Evolutionary conservation across 1,140 invertebrate genomes (phyloP), one percentile per base, ranked within the genome.

Genomic region (Drusus annulatus): DNA sequence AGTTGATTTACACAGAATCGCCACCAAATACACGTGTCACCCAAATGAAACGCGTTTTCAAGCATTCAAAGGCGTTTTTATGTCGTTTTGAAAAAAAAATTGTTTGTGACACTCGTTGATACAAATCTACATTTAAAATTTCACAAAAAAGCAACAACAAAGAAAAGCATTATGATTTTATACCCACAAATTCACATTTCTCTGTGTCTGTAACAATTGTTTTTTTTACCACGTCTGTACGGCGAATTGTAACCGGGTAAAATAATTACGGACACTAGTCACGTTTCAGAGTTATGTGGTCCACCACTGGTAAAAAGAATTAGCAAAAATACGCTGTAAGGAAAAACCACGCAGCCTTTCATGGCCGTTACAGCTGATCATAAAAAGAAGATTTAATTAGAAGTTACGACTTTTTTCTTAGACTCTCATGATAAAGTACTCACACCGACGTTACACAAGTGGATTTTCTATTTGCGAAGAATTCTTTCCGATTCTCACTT

Each of bases 271-370:
- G 3, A 71, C 16, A 21, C 68, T 17, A 45, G 68, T 71, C 68
- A 71, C 68, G 68, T 50, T 2, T 16, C 15, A 17, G 68, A 71
- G 45, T 71, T 71, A 71, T 71, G 68, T 71, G 68, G 68, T 50
- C 45, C 68, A 50, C 68, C 68, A 71, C 21, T 71, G 68, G 45
- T 45, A 50, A 51, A 51, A 71, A 71, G 68, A 65, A 71, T 71
- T 71, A 71, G 68, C 23, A 71, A 71, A 71, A 71, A 71, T 71
- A 71, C 68, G n/a, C 23, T 71, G 68, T 71, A 71, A 71, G 68
- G 68, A 71, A 25, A 71, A 71, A 71, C n/a, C 31, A 51, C 31
- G 5, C n/a, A 71, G 45, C 31, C 45, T 50, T 71, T 71, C 45
- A 45, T n/a, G 31, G 16, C 68, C 45, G 68, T 71, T 45, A 71